These are phyloP conservation scores for Clarias macrocephalus DNA, from an alignment of 2,113 vertebrate species.

Conservation along the genomic window DNA sequence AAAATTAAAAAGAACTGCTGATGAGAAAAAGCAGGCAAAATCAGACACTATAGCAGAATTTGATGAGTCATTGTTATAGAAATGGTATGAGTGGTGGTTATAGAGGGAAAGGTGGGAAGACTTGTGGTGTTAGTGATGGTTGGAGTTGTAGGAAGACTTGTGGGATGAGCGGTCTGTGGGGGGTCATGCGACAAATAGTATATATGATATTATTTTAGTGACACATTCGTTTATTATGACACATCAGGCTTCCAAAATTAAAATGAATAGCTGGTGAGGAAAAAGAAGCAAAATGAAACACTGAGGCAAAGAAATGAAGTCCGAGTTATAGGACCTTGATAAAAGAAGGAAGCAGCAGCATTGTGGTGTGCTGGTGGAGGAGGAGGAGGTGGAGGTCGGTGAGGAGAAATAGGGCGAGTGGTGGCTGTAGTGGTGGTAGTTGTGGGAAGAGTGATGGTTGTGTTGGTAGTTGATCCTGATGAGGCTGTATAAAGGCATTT, in stretches of 20 bases:
- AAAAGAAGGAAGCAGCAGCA: neutral
- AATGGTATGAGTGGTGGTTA: neutral
- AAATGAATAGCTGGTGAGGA: neutral
- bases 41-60: neutral
- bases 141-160: neutral
- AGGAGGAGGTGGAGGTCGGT: no score
- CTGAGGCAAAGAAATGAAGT: neutral
- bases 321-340: neutral
- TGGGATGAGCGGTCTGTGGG: neutral
- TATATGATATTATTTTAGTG: neutral
- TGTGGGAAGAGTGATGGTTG: neutral
- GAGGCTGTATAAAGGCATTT: neutral
- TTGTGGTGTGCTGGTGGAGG: neutral
- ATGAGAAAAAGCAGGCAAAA: neutral
- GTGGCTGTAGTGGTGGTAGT: neutral
- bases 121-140: neutral
- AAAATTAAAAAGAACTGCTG: neutral
- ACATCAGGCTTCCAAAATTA: neutral
- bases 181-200: neutral
- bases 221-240: neutral
- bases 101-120: neutral
- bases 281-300: neutral
- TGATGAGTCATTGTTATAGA: neutral
- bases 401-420: neutral
- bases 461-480: neutral